Conservation (phyloP, 2,888 invertebrate genomes). For the Aspidapion aeneum region DNA sequence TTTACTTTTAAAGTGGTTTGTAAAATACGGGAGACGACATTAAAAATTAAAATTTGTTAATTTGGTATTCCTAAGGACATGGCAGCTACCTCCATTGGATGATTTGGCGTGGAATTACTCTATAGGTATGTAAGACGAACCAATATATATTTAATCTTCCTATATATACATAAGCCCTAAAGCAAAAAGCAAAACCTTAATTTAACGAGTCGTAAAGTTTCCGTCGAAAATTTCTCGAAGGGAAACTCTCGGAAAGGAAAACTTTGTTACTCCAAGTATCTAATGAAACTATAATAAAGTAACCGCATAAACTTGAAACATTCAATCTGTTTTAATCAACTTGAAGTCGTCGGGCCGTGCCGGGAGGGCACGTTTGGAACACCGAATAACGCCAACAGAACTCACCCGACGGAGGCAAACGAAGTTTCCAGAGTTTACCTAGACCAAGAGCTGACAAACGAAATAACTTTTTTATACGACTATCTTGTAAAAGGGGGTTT, state of each 20-base stretch:
- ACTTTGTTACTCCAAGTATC: conserved; percentile 39
- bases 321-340: conserved; percentile 52
- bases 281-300: conserved; percentile 46
- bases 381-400: conserved; percentile 16
- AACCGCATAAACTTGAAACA: conserved; percentile 48
- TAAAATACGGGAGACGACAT: too few species aligned
- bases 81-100: too few species aligned
- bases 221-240: neutral
- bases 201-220: neutral
- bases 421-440: neutral
- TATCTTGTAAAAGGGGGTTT: too few species aligned
- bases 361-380: conserved; percentile 35
- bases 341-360: conserved; percentile 46
- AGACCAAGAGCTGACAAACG: neutral
- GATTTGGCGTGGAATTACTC: too few species aligned
- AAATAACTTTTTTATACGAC: too few species aligned
- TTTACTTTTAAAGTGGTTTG: too few species aligned
- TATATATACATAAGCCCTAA: too few species aligned
- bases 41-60: too few species aligned
- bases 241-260: conserved; percentile 27
- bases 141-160: too few species aligned
- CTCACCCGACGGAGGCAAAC: conserved; percentile 15
- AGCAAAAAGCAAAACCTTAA: too few species aligned
- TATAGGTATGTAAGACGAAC: too few species aligned
- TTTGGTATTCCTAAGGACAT: too few species aligned